Evolutionary conservation across 1,140 invertebrate genomes (phyloP).

Genomic region (Popillia japonica): DNA sequence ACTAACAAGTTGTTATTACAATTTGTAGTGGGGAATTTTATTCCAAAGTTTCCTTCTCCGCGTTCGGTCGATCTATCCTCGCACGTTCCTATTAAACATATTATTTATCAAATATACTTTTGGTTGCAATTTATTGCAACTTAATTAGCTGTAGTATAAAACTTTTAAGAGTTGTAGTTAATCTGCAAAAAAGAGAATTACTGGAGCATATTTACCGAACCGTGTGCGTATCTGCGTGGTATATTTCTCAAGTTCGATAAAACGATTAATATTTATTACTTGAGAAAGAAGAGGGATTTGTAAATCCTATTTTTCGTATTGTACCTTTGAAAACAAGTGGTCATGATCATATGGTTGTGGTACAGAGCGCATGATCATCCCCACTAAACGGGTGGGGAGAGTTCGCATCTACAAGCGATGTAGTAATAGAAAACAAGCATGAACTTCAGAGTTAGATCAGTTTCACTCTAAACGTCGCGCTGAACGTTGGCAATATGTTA

Average conservation of each 20-base stretch:
- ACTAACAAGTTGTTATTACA: constrained; percentile 9
- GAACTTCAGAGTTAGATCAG: constrained; percentile 21
- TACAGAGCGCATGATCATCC: constrained; percentile 23
- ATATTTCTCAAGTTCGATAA: constrained; percentile 3
- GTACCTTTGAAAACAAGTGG: constrained; percentile 13
- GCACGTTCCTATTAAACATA: no score
- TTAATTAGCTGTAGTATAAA: no score
- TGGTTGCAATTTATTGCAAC: no score
- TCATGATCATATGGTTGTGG: constrained; percentile 1
- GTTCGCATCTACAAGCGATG: not conserved
- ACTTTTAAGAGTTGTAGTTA: no score
- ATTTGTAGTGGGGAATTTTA: constrained; percentile 10
- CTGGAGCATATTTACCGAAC: no score
- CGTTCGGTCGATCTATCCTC: not conserved
- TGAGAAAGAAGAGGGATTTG: not conserved
- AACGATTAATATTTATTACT: not conserved
- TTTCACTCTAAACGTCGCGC: constrained; percentile 29
- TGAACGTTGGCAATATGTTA: constrained; percentile 25
- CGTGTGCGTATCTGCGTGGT: not conserved
- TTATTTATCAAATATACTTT: no score
- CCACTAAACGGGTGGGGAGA: constrained; percentile 10
- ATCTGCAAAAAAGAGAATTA: no score
- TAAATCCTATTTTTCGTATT: constrained; percentile 19
- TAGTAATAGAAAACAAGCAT: constrained; percentile 16
- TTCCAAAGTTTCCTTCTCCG: not conserved